Evolutionary conservation across 1,140 invertebrate species (phyloP), one percentile per base, ranked within the genome.

Genomic region (Eumeta japonica): DNA sequence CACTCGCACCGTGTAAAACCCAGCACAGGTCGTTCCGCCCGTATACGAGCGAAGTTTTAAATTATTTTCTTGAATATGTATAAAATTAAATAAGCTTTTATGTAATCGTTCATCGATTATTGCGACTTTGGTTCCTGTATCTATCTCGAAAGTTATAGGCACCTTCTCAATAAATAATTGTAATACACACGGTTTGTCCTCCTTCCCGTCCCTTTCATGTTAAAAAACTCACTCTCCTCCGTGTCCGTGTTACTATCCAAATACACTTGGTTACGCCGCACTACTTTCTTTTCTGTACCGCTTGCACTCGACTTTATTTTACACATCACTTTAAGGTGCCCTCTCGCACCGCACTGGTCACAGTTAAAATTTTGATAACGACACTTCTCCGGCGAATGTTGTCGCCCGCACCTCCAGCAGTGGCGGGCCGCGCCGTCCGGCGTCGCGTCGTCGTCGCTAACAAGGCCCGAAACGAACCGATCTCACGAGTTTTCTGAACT

Each of bases 351-450:
- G 12, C 28, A 30, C 18, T 11, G 20, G 10, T 38, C 37, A 31
- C 37, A 38, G 16, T 12, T 38, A 16, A 10, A 38, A 2, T n/a
- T 3, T 13, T 31, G 29, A 18, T 17, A 38, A 7, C 28, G 9
- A 16, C 37, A 38, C 37, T 16, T 30, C 10, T 16, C 37, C 3
- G 37, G 14, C 7, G 37, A 13, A 16, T 38, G 37, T 5, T 13
- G 37, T 28, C 20, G 29, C 14, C 37, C 37, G 15, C 37, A 38
- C 20, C 39, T 4, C 17, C 1, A 10, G 30, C 39, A 13, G 4
- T 17, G 10, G 16, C 16, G 9, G 55, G 28, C 7, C 51, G 19
- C 48, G 50, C 24, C 40, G 35, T 1, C 37, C 27, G n/a, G n/a
- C n/a, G n/a, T n/a, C n/a, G n/a, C n/a, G n/a, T n/a, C n/a, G n/a